Evolutionary conservation across 1,140 invertebrate species (phyloP), one percentile per base, ranked within the genome.

Genomic region (Pseudomyrmex flavicornis): DNA sequence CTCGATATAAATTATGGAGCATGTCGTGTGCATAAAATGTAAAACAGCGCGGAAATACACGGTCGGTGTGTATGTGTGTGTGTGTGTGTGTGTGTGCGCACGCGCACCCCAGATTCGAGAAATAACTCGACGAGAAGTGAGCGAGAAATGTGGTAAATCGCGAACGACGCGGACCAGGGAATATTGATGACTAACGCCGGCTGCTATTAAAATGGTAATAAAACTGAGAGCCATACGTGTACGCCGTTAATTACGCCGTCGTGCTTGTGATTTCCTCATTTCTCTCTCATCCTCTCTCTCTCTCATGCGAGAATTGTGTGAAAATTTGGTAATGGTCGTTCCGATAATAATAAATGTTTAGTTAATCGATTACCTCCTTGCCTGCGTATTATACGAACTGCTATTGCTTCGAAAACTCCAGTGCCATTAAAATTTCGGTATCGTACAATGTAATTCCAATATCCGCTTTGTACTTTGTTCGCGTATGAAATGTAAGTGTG

Each of bases 281-380:
- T 35, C 35, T 35, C 35, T 35, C 5, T 35, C 20, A 0, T 22
- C 1, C 20, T 22, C 26, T 26, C 26, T 26, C 26, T 26, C 5
- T 35, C 5, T 35, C 35, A 7, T 35, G 35, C 35, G 35, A 35
- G 35, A 17, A 7, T 68, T 68, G 17, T 56, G 26, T 35, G 50
- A 68, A 68, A 12, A 68, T 77, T 68, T 58, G 13, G 0, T n/a
- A 68, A 44, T 68, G 9, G 10, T 10, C n/a, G 44, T 8, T 13
- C 62, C n/a, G 12, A 10, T 68, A 68, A 77, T 77, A 68, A 68
- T 58, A 52, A 9, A 68, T 68, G 35, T 69, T 79, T 69, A 79
- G 35, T 69, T 79, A 79, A 79, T 58, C 63, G 63, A 79, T 56
- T 56, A 12, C 4, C 12, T 10, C 10, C 35, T 54, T 54, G 50